Evolutionary conservation across 2,888 invertebrate species (phyloP).

Genomic region (Metallyticus violacea): DNA sequence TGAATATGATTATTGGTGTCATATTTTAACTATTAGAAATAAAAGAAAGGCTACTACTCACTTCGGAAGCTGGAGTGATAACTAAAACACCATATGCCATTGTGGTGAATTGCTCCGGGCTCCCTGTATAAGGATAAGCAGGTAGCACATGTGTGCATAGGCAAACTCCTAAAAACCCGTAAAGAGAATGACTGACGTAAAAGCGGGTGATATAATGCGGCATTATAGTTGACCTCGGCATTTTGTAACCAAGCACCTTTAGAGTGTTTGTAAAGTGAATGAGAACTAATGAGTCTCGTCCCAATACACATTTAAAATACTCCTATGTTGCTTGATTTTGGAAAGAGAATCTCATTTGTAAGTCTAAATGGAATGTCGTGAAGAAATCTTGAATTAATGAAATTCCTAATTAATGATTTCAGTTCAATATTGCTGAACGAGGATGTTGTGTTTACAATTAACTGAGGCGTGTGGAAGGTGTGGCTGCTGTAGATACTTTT

Average conservation of each 20-base stretch:
- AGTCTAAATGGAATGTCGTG: not conserved
- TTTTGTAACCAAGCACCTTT: not conserved
- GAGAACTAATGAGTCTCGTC: not conserved
- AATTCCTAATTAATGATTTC: not conserved
- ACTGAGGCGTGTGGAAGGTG: not conserved
- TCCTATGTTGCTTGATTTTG: too few species aligned
- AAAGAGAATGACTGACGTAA: too few species aligned
- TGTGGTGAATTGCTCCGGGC: too few species aligned
- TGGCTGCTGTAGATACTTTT: not conserved
- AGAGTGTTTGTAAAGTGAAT: not conserved
- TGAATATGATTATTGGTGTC: too few species aligned
- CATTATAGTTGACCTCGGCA: not conserved
- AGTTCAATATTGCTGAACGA: not conserved
- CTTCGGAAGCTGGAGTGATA: too few species aligned
- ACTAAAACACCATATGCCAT: too few species aligned
- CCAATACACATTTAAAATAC: not conserved
- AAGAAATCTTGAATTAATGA: not conserved
- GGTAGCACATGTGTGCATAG: too few species aligned
- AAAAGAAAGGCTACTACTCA: too few species aligned
- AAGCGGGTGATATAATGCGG: not conserved
- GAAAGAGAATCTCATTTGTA: not conserved
- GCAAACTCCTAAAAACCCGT: too few species aligned
- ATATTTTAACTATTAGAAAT: too few species aligned
- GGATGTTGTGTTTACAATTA: not conserved
- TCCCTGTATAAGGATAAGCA: too few species aligned